Base-by-base conservation (phyloP, 2,113 vertebrate species). In the Ameiurus melas region DNA sequence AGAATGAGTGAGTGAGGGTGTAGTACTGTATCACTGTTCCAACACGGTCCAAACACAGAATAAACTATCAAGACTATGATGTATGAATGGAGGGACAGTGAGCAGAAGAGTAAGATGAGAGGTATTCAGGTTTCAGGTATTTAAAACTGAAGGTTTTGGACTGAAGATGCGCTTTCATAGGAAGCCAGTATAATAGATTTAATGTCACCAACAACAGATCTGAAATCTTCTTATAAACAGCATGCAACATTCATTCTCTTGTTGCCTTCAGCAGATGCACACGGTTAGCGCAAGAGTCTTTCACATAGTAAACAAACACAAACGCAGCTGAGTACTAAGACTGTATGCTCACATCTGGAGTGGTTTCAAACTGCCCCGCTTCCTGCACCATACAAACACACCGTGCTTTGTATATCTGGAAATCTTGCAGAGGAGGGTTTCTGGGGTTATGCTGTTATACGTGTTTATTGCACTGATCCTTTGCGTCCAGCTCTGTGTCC, bases 291-390 rank as follows among this genome's bases (percentile, higher is more conserved):
- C 27, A 47, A 20, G 39, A 19, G 27, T 9, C 60, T 83, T 58
- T 62, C 43, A 73, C 39, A 77, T 9, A 8, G 57, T 25, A 53
- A n/a, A 5, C 2, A 14, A 71, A 88, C 68, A 71, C 71, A 88
- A 90, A 86, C 30, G 83, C 71, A 73, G 88, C 88, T 86, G 60
- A 66, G 80, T 22, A 66, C 68, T 84, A 13, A 39, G 30, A 27
- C 73, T 85, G 57, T 33, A 90, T n/a, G 30, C 77, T 85, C 82
- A 90, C 90, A 89, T 89, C 89, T 90, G 87, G 64, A 83, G 68
- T 22, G 47, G 36, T 90, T 58, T 86, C n/a, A 79, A 86, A 86
- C 84, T 22, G 57, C 57, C 62, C 77, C 78, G 77, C 71, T 78
- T 88, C 87, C 80, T 85, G 79, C 79, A 51, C 17, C 80, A 47